Evolutionary conservation across 2,113 vertebrate species (phyloP), one percentile per base, ranked within the genome.

Genomic region (Pseudorectes ferrugineus): DNA sequence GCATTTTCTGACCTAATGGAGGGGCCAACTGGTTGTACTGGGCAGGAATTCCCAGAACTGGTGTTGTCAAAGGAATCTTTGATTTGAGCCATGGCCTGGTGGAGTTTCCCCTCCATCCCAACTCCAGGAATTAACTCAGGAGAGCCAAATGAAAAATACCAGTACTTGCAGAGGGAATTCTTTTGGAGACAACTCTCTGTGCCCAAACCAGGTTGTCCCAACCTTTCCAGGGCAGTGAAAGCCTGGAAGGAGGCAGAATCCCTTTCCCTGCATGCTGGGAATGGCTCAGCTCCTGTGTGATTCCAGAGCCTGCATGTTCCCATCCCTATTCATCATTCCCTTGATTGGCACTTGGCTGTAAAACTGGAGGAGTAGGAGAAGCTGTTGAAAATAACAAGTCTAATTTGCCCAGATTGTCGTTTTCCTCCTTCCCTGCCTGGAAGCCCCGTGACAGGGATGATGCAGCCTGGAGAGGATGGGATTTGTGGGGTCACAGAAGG

Each of bases 301-400:
- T 77, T 15, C 62, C 83, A 63, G 14, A 21, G 6, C 40, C 79
- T 88, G 62, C 79, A 38, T 48, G 10, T 88, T 79, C 77, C 87
- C 54, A 70, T 95, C 75, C 62, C 65, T 84, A 36, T 89, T 93
- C 85, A 58, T 93, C 77, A 45, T 89, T 74, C 42, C 85, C 82
- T 51, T 93, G 96, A 94, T 71, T 96, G 96, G 83, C 91, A 55
- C 88, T 96, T 85, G 95, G 73, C 72, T 93, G 38, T 49, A 59
- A 71, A 70, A 75, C 36, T 42, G 61, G 67, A 84, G 91, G 78
- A 94, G 93, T 54, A 68, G 92, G 83, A 74, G 83, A 92, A 92
- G 73, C 85, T 92, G 88, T 85, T 77, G 86, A 45, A 91, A 92
- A 92, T 91, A 84, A 57, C 93, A 91, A 91, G 35, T 94, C 57